Base-by-base conservation (phyloP, 2,888 invertebrate species). In the Rhagium mordax region DNA sequence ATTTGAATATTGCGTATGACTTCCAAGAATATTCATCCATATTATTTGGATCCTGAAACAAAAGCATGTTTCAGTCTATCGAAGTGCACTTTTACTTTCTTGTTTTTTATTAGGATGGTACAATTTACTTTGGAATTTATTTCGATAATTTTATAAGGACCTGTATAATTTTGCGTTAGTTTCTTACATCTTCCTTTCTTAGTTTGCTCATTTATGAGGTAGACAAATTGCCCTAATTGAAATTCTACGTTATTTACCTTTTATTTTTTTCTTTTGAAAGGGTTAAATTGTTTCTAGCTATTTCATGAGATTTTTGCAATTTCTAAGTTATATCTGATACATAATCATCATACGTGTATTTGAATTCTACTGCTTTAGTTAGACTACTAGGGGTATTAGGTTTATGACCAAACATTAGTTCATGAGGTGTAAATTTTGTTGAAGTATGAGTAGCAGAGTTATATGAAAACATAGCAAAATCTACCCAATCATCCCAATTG, bases 381-480 rank as follows among this genome's bases (percentile, higher is more conserved):
- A 85, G 72, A 64, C 74, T 76, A 69, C 76, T 75, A 55, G 81
- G 82, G 70, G 82, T 53, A 27, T 70, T 65, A 6, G 83, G 74
- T 78, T 84, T 83, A 41, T 74, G 15, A 33, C 84, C 84, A 70
- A 83, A 85, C 13, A 85, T 49, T 74, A 85, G 77, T 81, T 85
- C 83, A 70, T 78, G 79, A 18, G 85, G 84, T 18, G 83, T 80
- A 55, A 81, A 85, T n/a, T 83, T 76, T 0, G 84, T 86, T 6
- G 82, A 78, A 4, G 76, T 77, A 76, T 87, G 85, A n/a, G 76
- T 67, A 24, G 77, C 74, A 2, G 83, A 82, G 60, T 85, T 84
- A 66, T 85, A 85, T 0, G 84, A 81, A 61, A 84, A 83, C 81
- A 86, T 84, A 76, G 73, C 2, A 83, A 81, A 64, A 84, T 85